These are phyloP conservation scores for Conus ventricosus DNA, from an alignment of 1,140 invertebrate species.

Conservation along the genomic window DNA sequence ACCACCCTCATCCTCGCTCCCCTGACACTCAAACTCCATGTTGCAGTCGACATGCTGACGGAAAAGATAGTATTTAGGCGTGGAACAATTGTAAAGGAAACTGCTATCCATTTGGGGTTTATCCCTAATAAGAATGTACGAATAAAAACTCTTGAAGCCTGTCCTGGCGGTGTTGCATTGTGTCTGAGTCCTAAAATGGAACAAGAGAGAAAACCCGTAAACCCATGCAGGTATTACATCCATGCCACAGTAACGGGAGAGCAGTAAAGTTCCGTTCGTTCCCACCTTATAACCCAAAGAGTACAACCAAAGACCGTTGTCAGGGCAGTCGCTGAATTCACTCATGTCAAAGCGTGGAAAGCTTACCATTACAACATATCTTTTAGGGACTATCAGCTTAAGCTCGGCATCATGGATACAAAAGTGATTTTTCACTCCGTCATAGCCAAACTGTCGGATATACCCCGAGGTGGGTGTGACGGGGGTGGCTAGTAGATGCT, in stretches of 20 bases:
- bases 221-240: background rate
- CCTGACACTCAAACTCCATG: background rate
- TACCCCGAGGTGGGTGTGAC: background rate
- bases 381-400: background rate
- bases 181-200: background rate
- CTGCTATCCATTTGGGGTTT: background rate
- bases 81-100: background rate
- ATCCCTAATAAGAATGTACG: background rate
- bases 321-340: background rate
- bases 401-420: background rate
- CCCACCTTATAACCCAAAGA: background rate
- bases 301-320: background rate
- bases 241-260: background rate
- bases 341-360: slow-evolving; percentile 4
- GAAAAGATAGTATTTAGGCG: background rate
- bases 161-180: background rate
- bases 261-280: background rate
- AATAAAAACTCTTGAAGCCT: background rate
- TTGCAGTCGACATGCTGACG: background rate
- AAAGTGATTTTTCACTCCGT: background rate
- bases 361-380: background rate
- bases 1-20: background rate
- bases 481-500: background rate
- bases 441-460: background rate
- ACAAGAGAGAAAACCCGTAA: background rate